Percentiles rank a stretch among this genome's conserved stretches.
These are phyloP conservation scores for Miltochrista miniata DNA, from an alignment of 2,888 invertebrate genomes.

Conservation along the genomic window DNA sequence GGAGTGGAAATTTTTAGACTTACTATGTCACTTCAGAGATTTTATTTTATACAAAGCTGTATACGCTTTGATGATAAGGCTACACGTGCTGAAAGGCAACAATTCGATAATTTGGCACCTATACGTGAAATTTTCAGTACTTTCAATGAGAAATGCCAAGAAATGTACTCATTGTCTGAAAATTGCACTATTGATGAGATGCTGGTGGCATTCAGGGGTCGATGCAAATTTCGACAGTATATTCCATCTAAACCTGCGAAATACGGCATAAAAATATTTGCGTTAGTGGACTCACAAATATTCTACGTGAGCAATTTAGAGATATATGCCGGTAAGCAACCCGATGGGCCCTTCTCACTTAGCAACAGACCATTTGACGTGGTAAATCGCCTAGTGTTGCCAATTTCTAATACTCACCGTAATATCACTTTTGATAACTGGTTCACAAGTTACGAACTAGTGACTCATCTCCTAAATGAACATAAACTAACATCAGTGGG, in stretches of 20 bases:
- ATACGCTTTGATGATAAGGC: too few relatives aligned
- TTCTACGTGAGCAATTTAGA: not conserved
- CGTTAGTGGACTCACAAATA: not conserved
- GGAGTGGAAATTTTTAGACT: too few relatives aligned
- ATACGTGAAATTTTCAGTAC: not conserved
- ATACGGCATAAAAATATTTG: not conserved
- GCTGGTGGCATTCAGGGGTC: not conserved
- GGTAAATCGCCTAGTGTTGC: not conserved
- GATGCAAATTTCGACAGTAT: not conserved
- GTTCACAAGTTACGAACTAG: not conserved
- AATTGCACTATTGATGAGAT: not conserved
- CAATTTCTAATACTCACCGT: not conserved
- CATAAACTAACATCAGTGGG: not conserved
- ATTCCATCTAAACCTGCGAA: not conserved
- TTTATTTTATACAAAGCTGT: too few relatives aligned
- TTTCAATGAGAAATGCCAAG: not conserved
- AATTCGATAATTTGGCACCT: too few relatives aligned
- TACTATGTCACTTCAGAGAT: too few relatives aligned
- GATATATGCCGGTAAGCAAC: slow-evolving; percentile 1
- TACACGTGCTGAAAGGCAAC: too few relatives aligned
- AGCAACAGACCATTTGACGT: not conserved
- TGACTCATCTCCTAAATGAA: not conserved
- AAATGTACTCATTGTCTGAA: not conserved
- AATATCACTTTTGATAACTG: not conserved
- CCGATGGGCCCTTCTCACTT: not conserved